These are phyloP conservation scores for Calliopsis andreniformis DNA, from an alignment of 1,140 invertebrate species.

Conservation along the genomic window DNA sequence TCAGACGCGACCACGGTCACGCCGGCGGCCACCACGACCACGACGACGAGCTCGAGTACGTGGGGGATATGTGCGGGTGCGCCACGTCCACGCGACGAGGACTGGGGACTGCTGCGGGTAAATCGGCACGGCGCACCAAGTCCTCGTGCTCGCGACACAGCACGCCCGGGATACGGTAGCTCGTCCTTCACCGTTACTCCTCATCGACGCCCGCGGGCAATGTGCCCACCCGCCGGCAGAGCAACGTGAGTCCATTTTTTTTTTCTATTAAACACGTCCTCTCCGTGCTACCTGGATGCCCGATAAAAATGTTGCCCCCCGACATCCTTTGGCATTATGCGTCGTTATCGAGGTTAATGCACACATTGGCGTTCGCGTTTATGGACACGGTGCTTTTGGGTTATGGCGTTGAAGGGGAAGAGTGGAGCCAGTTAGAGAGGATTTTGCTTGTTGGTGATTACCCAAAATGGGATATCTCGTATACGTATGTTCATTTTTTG, in stretches of 20 bases:
- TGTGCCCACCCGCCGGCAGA: slow-evolving; percentile 81
- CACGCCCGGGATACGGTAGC: slow-evolving; percentile 79
- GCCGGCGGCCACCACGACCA: slow-evolving; percentile 46
- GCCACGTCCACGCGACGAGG: slow-evolving; percentile 65
- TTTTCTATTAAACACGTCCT: background rate
- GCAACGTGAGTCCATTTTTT: slow-evolving; percentile 75
- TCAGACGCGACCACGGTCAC: slow-evolving; percentile 16
- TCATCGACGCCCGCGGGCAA: slow-evolving; percentile 81
- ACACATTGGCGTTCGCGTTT: too few species aligned
- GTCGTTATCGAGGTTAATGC: too few species aligned
- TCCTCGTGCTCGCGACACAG: slow-evolving; percentile 74
- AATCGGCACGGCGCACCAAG: slow-evolving; percentile 72
- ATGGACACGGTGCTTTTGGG: too few species aligned
- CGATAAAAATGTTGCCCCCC: too few species aligned
- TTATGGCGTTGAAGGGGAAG: too few species aligned
- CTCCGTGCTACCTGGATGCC: too few species aligned
- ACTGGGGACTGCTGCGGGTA: slow-evolving; percentile 72
- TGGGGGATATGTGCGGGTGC: slow-evolving; percentile 71
- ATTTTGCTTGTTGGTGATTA: too few species aligned
- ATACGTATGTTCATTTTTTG: too few species aligned
- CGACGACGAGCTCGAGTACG: slow-evolving; percentile 60
- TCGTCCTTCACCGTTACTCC: slow-evolving; percentile 74
- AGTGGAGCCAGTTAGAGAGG: too few species aligned
- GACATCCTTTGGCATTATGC: too few species aligned
- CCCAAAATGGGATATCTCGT: too few species aligned